Percentiles rank a stretch among this genome's conserved stretches.
These are phyloP conservation scores for Ditylenchus dipsaci DNA, from an alignment of 1,140 invertebrate species.

Conservation along the genomic window DNA sequence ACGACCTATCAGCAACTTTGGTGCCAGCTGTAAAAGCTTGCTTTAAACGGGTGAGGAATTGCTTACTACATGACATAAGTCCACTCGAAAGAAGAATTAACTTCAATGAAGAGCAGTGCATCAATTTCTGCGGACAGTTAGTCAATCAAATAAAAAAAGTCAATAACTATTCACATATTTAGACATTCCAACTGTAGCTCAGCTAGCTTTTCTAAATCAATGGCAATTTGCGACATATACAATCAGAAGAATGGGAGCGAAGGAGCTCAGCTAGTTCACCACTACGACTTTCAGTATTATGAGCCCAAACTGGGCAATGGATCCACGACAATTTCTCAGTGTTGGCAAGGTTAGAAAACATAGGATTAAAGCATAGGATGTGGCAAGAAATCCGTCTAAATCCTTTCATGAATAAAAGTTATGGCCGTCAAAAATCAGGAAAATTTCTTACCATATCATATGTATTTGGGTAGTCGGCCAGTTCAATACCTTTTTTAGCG, in stretches of 20 bases:
- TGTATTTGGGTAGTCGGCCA: too few species aligned
- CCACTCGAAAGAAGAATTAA: neutral
- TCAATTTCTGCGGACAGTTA: conserved; percentile 25
- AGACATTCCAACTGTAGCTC: conserved; percentile 17
- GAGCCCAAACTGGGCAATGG: conserved; percentile 5
- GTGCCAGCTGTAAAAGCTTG: neutral
- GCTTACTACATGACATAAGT: neutral
- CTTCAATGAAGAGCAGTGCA: conserved; percentile 16
- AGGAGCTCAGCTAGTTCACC: neutral
- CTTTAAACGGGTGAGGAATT: neutral
- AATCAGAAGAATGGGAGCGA: conserved; percentile 12
- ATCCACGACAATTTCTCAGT: neutral
- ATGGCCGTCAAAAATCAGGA: too few species aligned
- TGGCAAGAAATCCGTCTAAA: too few species aligned
- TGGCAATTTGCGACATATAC: conserved; percentile 24
- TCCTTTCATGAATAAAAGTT: too few species aligned
- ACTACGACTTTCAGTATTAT: conserved; percentile 9
- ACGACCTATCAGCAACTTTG: neutral
- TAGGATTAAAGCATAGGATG: too few species aligned
- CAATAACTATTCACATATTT: neutral
- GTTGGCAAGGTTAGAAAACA: neutral
- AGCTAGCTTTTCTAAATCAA: conserved; percentile 15
- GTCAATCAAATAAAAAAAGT: neutral
- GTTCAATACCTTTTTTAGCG: too few species aligned
- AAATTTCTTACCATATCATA: too few species aligned